phyloP scores from a whole-genome alignment of 2,113 vertebrate species.

The Tragelaphus imberbis region DNA sequence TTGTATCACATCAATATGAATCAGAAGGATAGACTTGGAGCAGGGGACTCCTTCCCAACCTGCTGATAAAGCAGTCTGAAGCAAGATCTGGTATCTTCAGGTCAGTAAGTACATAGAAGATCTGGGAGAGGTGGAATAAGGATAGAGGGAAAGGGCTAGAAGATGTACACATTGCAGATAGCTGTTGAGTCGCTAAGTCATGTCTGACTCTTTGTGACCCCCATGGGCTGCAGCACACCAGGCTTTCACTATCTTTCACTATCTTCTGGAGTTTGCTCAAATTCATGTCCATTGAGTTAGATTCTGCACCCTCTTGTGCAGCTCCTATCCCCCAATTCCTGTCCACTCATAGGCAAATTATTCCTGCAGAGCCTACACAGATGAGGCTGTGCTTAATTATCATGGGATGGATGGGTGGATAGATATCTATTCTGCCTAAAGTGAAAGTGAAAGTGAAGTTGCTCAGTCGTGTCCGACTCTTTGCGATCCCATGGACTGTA shows the following conservation, averaged over 20 bases:
- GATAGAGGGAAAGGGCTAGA: background rate
- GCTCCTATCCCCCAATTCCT: background rate
- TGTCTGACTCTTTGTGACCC: background rate
- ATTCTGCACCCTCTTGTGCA: background rate
- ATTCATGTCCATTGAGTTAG: background rate
- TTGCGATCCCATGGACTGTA: too few species aligned
- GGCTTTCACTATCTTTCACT: background rate
- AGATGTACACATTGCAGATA: background rate
- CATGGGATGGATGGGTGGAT: background rate
- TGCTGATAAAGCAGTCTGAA: background rate
- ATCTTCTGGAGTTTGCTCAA: background rate
- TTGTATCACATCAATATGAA: background rate
- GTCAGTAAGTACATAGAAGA: background rate
- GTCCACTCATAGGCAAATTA: background rate
- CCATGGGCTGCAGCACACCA: background rate
- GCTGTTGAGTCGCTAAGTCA: background rate
- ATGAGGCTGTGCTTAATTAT: background rate
- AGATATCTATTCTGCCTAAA: background rate
- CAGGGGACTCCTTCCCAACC: background rate
- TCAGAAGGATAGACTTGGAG: background rate
- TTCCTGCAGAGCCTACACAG: background rate
- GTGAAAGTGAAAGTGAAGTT: too few species aligned
- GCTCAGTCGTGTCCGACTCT: too few species aligned
- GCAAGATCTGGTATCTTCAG: background rate
- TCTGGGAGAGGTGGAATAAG: background rate